Evolutionary conservation across 1,140 invertebrate genomes (phyloP).

Genomic region (Melanaphis sacchari): DNA sequence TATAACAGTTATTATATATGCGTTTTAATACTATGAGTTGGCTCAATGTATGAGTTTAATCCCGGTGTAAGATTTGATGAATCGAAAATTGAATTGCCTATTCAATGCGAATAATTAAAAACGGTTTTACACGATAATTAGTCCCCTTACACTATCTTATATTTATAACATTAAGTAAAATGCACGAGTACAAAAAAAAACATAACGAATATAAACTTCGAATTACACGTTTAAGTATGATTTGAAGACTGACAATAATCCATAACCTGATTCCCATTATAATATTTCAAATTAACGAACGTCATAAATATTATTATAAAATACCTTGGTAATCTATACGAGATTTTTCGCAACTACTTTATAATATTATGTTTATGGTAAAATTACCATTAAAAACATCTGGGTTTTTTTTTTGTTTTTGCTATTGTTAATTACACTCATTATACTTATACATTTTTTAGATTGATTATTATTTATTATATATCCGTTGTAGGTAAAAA

Average conservation of each 20-base stretch:
- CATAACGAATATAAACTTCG: not conserved
- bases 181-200: not conserved
- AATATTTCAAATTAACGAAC: not conserved
- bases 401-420: not conserved
- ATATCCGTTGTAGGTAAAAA: not conserved
- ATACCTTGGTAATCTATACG: not conserved
- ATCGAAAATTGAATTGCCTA: not conserved
- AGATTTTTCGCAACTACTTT: not conserved
- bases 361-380: not conserved
- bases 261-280: not conserved
- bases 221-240: not conserved
- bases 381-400: not conserved
- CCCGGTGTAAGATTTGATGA: not conserved
- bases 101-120: not conserved
- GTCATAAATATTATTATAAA: not conserved
- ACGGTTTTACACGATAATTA: not conserved
- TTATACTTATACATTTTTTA: not conserved
- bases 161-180: not conserved
- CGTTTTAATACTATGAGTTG: not conserved
- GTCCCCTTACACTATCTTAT: not conserved
- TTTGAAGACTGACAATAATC: not conserved
- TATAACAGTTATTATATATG: not conserved
- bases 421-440: not conserved
- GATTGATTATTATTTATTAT: slow-evolving; percentile 18
- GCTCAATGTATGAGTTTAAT: not conserved